Evolutionary conservation across 2,113 vertebrate genomes (phyloP), one percentile per base, ranked within the genome.

Genomic region (Pica pica): DNA sequence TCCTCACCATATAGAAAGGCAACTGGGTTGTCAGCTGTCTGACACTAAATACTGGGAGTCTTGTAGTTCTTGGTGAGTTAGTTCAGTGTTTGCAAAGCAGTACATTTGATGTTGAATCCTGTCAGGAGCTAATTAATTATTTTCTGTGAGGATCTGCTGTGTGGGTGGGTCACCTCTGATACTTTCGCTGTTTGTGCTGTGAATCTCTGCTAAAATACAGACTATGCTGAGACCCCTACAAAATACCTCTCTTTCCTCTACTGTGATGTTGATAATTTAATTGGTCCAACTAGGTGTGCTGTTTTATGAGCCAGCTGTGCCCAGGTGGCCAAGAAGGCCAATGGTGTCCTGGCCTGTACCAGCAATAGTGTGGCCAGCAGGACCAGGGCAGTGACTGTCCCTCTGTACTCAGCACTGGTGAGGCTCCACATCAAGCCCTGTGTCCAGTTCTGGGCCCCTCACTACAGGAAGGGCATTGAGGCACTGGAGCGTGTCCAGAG

Each of bases 351-450:
- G 37, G 18, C 18, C 6, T 73, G 31, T 5, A 35, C 20, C 31
- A 73, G 23, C 52, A 37, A 1, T 4, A 2, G 68, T 28, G 44
- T 59, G 76, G 27, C 26, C 59, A 65, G 59, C 27, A 23, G 52
- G 8, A 44, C 1, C 67, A 65, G 35, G 42, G 12, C 21, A 57
- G 22, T 0, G 35, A 37, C 11, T 35, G 3, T 71, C 22, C 22
- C 24, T 2, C 17, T 57, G n/a, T 6, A 4, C 11, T 50, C 8
- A 2, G 7, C 10, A 21, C 16, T 41, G 42, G 3, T 33, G 59
- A 22, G 31, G 35, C 11, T 2, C 2, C 26, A 50, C 14, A 21
- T 42, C 6, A 2, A 26, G 11, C 24, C 0, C 1, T 49, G 41
- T 63, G 24, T 20, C 19, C 47, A 16, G 7, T 37, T 79, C 35